Evolutionary conservation across 1,140 invertebrate genomes (phyloP), one percentile per base, ranked within the genome.

Genomic region (Lethrus apterus): DNA sequence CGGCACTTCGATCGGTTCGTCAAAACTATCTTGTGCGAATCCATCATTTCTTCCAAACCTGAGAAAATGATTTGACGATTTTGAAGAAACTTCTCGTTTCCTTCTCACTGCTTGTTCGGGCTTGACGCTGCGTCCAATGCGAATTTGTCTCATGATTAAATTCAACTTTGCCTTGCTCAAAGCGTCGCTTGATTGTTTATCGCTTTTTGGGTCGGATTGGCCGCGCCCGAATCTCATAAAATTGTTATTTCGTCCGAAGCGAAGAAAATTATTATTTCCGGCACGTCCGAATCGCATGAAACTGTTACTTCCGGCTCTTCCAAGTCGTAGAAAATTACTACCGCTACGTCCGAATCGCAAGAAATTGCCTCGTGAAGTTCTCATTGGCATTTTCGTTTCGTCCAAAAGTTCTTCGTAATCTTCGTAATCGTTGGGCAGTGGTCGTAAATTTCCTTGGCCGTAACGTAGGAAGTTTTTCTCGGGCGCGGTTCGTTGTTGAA

Each of bases 401-500:
- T 26, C n/a, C n/a, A n/a, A n/a, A n/a, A n/a, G n/a, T n/a, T n/a
- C n/a, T n/a, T n/a, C n/a, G n/a, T 33, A 8, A n/a, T 13, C 4
- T n/a, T 4, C 4, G 31, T 5, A 33, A 9, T 40, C 24, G 19
- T 40, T 21, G n/a, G n/a, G n/a, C 3, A 33, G 15, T 29, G 17
- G 32, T 2, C 43, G 17, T 8, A 30, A 43, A 17, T 30, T 43
- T 14, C 41, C 29, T 43, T 15, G 32, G 13, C 48, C 51, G 21
- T 46, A 50, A 2, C 48, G 35, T 42, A 54, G 45, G 26, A 50
- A 54, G 29, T 54, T 54, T n/a, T n/a, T n/a, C n/a, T n/a, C n/a
- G n/a, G n/a, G n/a, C n/a, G n/a, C n/a, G n/a, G n/a, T n/a, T n/a
- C n/a, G n/a, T n/a, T n/a, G n/a, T n/a, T n/a, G n/a, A n/a, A n/a